A percentile compares a stretch with the other conserved stretches of the same genome.
Conservation (phyloP, 2,888 invertebrate genomes). For the Scrobipalpa atriplicella region DNA sequence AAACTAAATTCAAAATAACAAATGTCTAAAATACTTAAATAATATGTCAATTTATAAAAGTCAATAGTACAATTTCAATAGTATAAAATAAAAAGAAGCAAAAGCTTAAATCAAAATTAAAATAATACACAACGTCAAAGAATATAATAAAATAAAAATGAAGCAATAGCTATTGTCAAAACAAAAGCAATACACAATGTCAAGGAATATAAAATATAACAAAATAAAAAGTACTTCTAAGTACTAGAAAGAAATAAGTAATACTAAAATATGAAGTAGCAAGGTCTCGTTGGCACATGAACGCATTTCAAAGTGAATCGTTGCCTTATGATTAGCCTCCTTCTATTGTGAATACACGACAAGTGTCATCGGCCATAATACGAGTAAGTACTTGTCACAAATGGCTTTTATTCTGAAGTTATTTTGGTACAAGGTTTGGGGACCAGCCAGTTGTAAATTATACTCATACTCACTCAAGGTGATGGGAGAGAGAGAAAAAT, state of each 20-base stretch:
- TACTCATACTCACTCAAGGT: neutral
- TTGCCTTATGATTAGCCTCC: conserved; percentile 10
- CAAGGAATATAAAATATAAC: too few species aligned
- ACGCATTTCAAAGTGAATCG: neutral
- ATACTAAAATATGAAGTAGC: neutral
- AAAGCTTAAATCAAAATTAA: too few species aligned
- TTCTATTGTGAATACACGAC: neutral
- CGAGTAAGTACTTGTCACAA: neutral
- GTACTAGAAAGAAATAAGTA: too few species aligned
- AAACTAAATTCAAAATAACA: too few species aligned
- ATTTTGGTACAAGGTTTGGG: conserved; percentile 8
- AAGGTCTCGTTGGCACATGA: neutral
- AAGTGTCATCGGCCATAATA: conserved; percentile 8
- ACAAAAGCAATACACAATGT: too few species aligned
- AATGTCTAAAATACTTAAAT: too few species aligned
- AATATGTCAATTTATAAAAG: too few species aligned
- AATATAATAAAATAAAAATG: too few species aligned
- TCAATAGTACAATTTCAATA: neutral
- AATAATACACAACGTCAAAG: too few species aligned
- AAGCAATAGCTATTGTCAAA: too few species aligned
- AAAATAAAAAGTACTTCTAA: neutral
- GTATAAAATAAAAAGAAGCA: too few species aligned
- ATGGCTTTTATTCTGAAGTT: conserved; percentile 2
- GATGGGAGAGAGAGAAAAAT: neutral
- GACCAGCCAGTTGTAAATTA: neutral